A percentile compares a stretch with the other conserved stretches of the same genome.
Evolutionary conservation across 1,140 invertebrate genomes (phyloP).

Genomic region (Dolichoris vasculosae): DNA sequence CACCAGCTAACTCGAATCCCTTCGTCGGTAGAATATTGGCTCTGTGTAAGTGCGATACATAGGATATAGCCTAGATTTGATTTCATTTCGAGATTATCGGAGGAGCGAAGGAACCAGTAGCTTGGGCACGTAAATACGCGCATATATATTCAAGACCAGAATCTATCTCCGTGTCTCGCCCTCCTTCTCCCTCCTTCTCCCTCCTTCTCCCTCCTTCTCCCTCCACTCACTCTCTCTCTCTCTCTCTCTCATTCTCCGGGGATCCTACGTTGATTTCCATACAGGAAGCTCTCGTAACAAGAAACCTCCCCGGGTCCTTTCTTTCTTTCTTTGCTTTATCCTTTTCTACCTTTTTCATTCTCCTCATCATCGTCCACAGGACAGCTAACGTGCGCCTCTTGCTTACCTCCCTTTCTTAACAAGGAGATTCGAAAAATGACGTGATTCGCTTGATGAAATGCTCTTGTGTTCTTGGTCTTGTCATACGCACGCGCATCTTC

Average conservation of each 20-base stretch:
- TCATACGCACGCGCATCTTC: constrained; percentile 26
- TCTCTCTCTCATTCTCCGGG: constrained; percentile 1
- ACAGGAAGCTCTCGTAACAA: constrained; percentile 71
- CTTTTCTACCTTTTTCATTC: constrained; percentile 31
- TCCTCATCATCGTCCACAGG: constrained; percentile 38
- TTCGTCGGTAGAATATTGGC: constrained; percentile 43
- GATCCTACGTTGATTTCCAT: constrained; percentile 68
- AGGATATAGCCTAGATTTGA: constrained; percentile 65
- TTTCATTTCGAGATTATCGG: constrained; percentile 66
- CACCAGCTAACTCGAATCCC: background rate
- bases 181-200: background rate
- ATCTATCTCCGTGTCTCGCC: constrained; percentile 13
- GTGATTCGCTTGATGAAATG: constrained; percentile 32
- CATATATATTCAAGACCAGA: constrained; percentile 53
- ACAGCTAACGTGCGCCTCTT: constrained; percentile 40
- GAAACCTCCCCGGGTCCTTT: constrained; percentile 59
- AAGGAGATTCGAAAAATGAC: constrained; percentile 36
- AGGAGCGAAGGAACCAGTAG: constrained; percentile 44
- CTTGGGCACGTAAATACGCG: background rate
- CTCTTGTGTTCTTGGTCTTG: constrained; percentile 1
- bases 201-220: background rate
- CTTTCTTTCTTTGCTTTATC: constrained; percentile 4
- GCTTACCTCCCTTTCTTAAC: background rate
- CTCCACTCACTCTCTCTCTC: background rate
- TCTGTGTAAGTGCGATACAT: constrained; percentile 20